Percentiles rank a stretch among this genome's conserved stretches.
These are phyloP conservation scores for Cotesia vestalis DNA, from an alignment of 1,140 invertebrate genomes.

Conservation along the genomic window DNA sequence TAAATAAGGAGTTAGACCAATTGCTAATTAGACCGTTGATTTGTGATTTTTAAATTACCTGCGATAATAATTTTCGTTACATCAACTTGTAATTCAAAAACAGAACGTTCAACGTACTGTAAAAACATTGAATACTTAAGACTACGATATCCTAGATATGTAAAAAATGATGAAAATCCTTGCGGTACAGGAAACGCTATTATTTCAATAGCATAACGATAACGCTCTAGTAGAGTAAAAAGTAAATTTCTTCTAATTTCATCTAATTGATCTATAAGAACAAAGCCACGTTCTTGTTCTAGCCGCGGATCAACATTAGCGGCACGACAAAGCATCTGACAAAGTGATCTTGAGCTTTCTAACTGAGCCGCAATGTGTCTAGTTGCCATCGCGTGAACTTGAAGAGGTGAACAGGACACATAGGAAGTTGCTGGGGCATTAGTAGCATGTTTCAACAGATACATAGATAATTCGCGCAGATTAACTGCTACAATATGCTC, in stretches of 20 bases:
- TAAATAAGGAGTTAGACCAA: too few relatives aligned
- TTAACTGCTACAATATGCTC: constrained; percentile 89
- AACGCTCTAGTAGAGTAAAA: constrained; percentile 79
- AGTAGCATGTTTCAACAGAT: constrained; percentile 76
- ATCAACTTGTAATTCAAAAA: constrained; percentile 86
- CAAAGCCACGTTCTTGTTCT: constrained; percentile 78
- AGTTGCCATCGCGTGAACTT: constrained; percentile 83
- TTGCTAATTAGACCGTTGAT: too few relatives aligned
- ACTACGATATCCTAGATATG: constrained; percentile 82
- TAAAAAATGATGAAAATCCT: constrained; percentile 87
- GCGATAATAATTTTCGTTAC: constrained; percentile 85
- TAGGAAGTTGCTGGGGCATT: constrained; percentile 60
- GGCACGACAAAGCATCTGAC: constrained; percentile 76
- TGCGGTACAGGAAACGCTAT: constrained; percentile 84
- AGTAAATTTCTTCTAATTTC: constrained; percentile 73
- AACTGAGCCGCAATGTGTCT: constrained; percentile 81
- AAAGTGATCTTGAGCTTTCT: constrained; percentile 79
- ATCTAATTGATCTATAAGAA: constrained; percentile 78
- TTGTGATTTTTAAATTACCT: constrained; percentile 62
- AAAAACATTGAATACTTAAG: constrained; percentile 79
- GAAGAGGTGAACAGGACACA: constrained; percentile 71
- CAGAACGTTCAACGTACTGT: constrained; percentile 81
- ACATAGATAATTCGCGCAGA: constrained; percentile 82
- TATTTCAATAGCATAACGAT: constrained; percentile 79
- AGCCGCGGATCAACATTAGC: constrained; percentile 72